Base-by-base conservation (phyloP, 2,113 vertebrate species). In the Geococcyx californianus region DNA sequence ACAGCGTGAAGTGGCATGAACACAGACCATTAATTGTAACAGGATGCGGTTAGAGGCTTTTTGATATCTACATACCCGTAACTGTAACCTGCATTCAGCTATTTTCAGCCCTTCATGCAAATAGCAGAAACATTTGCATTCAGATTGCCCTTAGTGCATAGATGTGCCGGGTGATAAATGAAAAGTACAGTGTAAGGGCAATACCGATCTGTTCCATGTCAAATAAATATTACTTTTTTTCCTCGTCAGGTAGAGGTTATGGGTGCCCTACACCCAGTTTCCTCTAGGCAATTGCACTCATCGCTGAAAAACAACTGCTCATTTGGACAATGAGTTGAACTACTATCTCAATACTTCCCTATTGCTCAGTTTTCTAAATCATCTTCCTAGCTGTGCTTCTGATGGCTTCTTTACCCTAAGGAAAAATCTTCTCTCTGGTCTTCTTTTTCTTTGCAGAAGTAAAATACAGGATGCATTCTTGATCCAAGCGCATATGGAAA, bases 101-200 rank as follows among this genome's bases (percentile, higher is more conserved):
- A 75, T 96, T 97, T 96, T 78, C 90, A 94, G 86, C 85, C 62
- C 79, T 68, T 40, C 87, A 42, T 82, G 90, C 88, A 94, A 95
- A 93, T 25, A 74, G 79, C 70, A 94, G 80, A 3, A 77, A 54
- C 36, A 89, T 92, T 96, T 95, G 83, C 92, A 93, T 97, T 86
- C 76, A 42, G 56, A 64, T 89, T 94, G 88, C 90, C 83, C 87
- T 84, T 10, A 56, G 82, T 52, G 79, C 56, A 56, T 23, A 90
- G 90, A 93, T 90, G 79, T 84, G 54, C 69, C 52, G 73, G 88
- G 7, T 68, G 83, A 93, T 93, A 89, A 96, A 49, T 55, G 42
- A 38, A 15, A 93, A 87, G 44, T 36, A 68, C 60, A 58, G 25
- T 0, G 6, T 42, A 56, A 95, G 84, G 87, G 77, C 77, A 95